These are phyloP conservation scores for Tupaia tana DNA, from an alignment of 2,113 vertebrate species.

Conservation along the genomic window DNA sequence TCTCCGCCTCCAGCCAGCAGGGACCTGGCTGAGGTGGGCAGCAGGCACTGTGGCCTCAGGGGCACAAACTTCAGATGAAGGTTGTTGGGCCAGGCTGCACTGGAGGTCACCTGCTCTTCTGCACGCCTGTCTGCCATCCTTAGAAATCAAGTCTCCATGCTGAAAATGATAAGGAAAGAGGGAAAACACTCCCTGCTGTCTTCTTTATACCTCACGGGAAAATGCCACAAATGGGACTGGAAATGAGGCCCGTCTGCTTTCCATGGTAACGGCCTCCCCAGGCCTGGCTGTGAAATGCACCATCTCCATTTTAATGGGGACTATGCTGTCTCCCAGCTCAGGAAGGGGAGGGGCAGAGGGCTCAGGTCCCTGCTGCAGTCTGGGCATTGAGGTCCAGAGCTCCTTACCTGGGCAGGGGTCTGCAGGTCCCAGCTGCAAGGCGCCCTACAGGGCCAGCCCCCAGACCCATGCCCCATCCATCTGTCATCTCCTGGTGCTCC, in stretches of 20 bases:
- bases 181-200: background rate
- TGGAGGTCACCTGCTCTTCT: background rate
- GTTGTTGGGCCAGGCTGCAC: fast-evolving
- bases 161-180: background rate
- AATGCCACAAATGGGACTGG: background rate
- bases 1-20: background rate
- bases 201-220: background rate
- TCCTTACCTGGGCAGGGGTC: background rate
- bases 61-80: background rate
- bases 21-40: too few species aligned
- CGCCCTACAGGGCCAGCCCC: background rate
- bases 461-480: background rate
- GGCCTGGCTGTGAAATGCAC: background rate
- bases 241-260: background rate
- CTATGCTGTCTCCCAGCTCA: background rate
- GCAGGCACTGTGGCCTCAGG: too few species aligned
- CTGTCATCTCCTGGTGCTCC: fast-evolving
- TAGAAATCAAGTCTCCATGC: background rate
- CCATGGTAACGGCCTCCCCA: background rate
- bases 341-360: background rate
- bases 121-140: background rate
- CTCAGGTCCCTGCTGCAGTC: background rate
- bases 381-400: background rate
- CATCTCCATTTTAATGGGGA: too few species aligned
- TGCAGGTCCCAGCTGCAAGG: background rate